Conservation (phyloP, 2,888 invertebrate genomes). For the Aleiodes leptofemur region DNA sequence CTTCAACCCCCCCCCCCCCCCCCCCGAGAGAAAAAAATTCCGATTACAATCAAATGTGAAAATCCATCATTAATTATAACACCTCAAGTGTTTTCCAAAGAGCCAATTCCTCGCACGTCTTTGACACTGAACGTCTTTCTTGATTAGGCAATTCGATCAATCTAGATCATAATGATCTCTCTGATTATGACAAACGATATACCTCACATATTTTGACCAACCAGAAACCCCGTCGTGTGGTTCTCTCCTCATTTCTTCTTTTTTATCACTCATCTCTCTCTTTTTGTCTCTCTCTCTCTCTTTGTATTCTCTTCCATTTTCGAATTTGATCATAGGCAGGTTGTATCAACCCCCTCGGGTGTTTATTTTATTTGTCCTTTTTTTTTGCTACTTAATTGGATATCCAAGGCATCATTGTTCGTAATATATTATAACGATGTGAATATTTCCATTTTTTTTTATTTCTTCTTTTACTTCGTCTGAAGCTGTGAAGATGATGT, state of each 20-base stretch:
- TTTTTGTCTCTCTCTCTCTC: neutral
- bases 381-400: slow-evolving; percentile 51
- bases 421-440: slow-evolving; percentile 55
- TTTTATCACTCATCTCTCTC: slow-evolving; percentile 22
- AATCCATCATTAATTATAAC: too few relatives aligned
- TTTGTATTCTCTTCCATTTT: slow-evolving; percentile 1
- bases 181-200: slow-evolving; percentile 58
- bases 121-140: slow-evolving; percentile 28
- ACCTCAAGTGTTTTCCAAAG: neutral
- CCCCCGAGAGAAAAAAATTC: too few relatives aligned
- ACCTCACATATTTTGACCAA: slow-evolving; percentile 43
- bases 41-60: too few relatives aligned
- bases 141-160: slow-evolving; percentile 50
- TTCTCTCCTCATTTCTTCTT: slow-evolving; percentile 9
- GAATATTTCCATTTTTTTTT: slow-evolving; percentile 45
- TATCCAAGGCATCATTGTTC: slow-evolving; percentile 54
- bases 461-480: neutral
- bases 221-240: slow-evolving; percentile 28
- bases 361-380: slow-evolving; percentile 23
- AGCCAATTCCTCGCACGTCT: neutral
- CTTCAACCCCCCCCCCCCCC: too few relatives aligned
- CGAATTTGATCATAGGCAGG: slow-evolving; percentile 9
- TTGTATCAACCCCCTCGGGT: slow-evolving; percentile 1
- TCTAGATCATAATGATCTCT: slow-evolving; percentile 55
- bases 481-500: slow-evolving; percentile 59